These are phyloP conservation scores for Drosophila ercepeae DNA, from an alignment of 1,140 invertebrate genomes.

Conservation along the genomic window DNA sequence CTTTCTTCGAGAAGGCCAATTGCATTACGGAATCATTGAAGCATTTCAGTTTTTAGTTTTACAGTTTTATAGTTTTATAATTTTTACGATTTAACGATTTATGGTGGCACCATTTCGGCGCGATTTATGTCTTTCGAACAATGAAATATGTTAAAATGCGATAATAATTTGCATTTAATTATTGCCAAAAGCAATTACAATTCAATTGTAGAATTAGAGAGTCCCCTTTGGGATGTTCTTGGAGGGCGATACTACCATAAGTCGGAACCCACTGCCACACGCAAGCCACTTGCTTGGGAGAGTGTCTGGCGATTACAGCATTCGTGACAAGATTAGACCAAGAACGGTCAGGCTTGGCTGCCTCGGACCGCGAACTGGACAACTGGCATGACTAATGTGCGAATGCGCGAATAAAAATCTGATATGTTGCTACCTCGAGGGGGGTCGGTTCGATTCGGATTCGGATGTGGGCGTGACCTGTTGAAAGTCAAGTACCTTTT, in stretches of 20 bases:
- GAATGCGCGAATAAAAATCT: background rate
- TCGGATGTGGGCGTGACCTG: background rate
- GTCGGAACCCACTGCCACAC: too few species aligned
- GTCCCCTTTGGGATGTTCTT: background rate
- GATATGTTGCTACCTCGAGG: background rate
- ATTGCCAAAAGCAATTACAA: constrained; percentile 4
- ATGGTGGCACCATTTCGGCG: background rate
- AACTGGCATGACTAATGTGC: constrained; percentile 11
- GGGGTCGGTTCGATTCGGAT: background rate
- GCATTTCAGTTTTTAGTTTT: constrained; percentile 34
- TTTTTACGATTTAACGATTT: too few species aligned
- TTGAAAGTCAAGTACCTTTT: constrained; percentile 5
- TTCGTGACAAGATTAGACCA: constrained; percentile 73
- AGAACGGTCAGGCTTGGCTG: constrained; percentile 51
- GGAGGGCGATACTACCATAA: too few species aligned
- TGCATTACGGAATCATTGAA: constrained; percentile 27
- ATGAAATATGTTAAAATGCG: constrained; percentile 8
- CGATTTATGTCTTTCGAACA: constrained; percentile 27
- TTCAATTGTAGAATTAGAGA: too few species aligned
- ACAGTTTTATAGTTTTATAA: too few species aligned
- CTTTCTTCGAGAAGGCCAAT: constrained; percentile 37
- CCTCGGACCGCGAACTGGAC: constrained; percentile 9
- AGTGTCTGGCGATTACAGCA: constrained; percentile 18
- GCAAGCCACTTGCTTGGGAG: constrained; percentile 4
- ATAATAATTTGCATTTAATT: constrained; percentile 62